Evolutionary conservation across 1,140 invertebrate genomes (phyloP).

Genomic region (Colletes gigas): DNA sequence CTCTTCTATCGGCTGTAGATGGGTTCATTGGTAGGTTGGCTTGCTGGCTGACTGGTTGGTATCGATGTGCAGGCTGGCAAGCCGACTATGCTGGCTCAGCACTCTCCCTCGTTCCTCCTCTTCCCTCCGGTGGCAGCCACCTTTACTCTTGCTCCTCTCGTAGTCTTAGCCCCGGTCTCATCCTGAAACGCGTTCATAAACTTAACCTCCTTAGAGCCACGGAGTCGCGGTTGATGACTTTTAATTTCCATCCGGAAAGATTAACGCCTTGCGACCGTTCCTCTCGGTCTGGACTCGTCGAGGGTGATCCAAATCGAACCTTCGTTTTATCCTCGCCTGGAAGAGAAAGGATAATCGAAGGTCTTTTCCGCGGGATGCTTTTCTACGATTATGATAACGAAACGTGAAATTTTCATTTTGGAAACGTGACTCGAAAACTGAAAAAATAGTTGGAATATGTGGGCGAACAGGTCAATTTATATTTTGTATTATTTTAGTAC

Average conservation of each 20-base stretch:
- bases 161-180: slow-evolving; percentile 57
- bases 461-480: no score
- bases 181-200: slow-evolving; percentile 67
- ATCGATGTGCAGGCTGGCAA: slow-evolving; percentile 80
- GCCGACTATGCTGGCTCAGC: slow-evolving; percentile 80
- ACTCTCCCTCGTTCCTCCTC: slow-evolving; percentile 77
- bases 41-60: slow-evolving; percentile 79
- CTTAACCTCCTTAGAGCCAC: slow-evolving; percentile 60
- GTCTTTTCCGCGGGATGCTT: not conserved
- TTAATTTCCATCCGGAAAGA: slow-evolving; percentile 48
- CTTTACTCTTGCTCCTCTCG: slow-evolving; percentile 61
- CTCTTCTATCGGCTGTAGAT: slow-evolving; percentile 59
- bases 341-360: not conserved
- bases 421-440: no score
- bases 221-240: slow-evolving; percentile 35
- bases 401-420: no score
- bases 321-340: not conserved
- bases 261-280: not conserved
- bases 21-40: slow-evolving; percentile 73
- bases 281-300: not conserved
- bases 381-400: not conserved
- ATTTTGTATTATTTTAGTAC: not conserved
- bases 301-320: not conserved
- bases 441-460: not conserved
- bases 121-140: slow-evolving; percentile 60